Conservation (phyloP, 2,113 vertebrate species). For the Podiceps cristatus region DNA sequence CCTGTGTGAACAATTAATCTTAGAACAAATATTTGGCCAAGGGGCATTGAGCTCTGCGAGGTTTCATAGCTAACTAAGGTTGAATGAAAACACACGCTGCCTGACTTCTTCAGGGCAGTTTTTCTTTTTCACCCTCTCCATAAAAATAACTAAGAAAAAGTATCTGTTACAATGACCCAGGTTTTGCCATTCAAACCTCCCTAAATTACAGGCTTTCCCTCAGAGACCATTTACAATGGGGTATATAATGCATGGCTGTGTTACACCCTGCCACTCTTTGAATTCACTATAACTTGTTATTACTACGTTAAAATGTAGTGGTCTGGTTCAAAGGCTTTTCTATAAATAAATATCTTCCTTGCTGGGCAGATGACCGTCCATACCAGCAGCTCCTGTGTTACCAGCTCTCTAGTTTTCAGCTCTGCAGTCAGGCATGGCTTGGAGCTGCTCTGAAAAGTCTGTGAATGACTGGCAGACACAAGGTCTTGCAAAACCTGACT, state of each 20-base stretch:
- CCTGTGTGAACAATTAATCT: constrained; percentile 55
- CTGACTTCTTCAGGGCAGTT: constrained; percentile 53
- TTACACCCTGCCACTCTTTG: constrained; percentile 74
- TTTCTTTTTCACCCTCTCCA: constrained; percentile 57
- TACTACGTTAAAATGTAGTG: constrained; percentile 76
- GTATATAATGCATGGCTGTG: constrained; percentile 79
- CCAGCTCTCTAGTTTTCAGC: constrained; percentile 38
- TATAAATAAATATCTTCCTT: constrained; percentile 80
- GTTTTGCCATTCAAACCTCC: constrained; percentile 75
- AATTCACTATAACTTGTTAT: constrained; percentile 78
- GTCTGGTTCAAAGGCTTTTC: constrained; percentile 73
- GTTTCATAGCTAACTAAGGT: constrained; percentile 32
- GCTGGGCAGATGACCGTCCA: constrained; percentile 56
- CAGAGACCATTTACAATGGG: constrained; percentile 73
- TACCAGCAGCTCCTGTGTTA: constrained; percentile 56
- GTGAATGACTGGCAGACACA: constrained; percentile 28
- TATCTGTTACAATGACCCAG: constrained; percentile 78
- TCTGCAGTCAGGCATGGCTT: neutral
- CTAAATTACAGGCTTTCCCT: constrained; percentile 80
- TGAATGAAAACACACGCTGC: constrained; percentile 37
- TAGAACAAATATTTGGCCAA: constrained; percentile 61
- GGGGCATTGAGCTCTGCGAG: constrained; percentile 1
- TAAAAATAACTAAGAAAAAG: constrained; percentile 79
- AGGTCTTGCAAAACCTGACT: constrained; percentile 36
- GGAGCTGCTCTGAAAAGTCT: constrained; percentile 43